Conservation (phyloP, 2,797 vertebrate genomes). For the Triplophysa bombifrons region DNA sequence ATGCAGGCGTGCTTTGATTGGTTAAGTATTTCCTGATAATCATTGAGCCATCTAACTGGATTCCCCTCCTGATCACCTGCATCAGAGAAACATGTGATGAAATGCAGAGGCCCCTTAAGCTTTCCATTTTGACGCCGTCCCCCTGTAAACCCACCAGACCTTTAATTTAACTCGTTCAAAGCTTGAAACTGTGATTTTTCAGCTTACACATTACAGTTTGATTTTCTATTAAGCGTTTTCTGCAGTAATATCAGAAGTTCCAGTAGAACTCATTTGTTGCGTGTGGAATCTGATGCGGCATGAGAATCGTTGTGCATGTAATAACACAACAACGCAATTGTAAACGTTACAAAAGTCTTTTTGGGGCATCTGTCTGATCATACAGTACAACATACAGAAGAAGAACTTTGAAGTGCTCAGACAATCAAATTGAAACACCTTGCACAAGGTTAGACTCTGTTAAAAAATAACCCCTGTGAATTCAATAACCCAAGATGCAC, state of each 20-base stretch:
- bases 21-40: conserved; percentile 30
- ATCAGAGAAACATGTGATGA: conserved; percentile 1
- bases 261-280: background rate
- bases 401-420: conserved; percentile 1
- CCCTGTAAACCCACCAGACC: background rate
- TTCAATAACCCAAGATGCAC: conserved; percentile 18
- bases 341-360: background rate
- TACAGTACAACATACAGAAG: background rate
- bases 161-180: background rate
- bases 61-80: conserved; percentile 17
- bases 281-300: background rate
- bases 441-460: conserved; percentile 23
- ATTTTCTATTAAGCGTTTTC: background rate
- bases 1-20: conserved; percentile 36
- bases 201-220: background rate
- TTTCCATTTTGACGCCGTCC: background rate
- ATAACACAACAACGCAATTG: background rate
- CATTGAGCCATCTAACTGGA: conserved; percentile 32
- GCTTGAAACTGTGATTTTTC: background rate
- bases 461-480: conserved; percentile 22
- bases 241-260: no score
- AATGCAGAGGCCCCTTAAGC: background rate
- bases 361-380: background rate
- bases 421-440: background rate
- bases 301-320: background rate